Percentiles rank a stretch among this genome's conserved stretches.
phyloP scores from a whole-genome alignment of 2,797 vertebrate genomes.

The Falco berigora region DNA sequence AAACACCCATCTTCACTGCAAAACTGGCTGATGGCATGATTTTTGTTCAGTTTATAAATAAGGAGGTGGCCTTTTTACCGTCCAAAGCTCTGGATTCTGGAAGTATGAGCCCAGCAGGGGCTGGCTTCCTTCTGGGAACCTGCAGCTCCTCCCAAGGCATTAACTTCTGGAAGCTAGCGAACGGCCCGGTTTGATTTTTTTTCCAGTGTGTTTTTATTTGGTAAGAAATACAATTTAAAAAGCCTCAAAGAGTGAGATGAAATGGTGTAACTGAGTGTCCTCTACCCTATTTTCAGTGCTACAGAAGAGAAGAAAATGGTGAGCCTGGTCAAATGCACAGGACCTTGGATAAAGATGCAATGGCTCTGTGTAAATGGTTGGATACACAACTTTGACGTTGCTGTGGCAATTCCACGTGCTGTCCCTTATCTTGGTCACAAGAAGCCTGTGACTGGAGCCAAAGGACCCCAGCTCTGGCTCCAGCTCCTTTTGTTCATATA shows the following conservation, averaged over 20 bases:
- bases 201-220: neutral
- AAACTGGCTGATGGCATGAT: neutral
- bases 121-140: neutral
- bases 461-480: neutral
- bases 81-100: neutral
- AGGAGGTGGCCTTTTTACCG: neutral
- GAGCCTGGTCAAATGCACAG: neutral
- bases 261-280: neutral
- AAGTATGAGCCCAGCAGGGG: neutral
- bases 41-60: neutral
- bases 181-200: neutral
- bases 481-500: conserved; percentile 16
- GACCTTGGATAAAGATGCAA: neutral
- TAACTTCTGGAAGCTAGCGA: neutral
- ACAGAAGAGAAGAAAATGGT: neutral
- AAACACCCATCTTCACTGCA: neutral
- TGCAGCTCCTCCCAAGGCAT: neutral
- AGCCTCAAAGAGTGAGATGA: neutral
- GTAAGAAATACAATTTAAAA: neutral
- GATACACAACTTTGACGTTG: neutral
- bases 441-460: neutral
- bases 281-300: neutral
- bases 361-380: neutral
- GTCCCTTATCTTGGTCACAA: conserved; percentile 30
- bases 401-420: neutral